phyloP scores from a whole-genome alignment of 2,113 vertebrate species.

The Mungos mungo region DNA sequence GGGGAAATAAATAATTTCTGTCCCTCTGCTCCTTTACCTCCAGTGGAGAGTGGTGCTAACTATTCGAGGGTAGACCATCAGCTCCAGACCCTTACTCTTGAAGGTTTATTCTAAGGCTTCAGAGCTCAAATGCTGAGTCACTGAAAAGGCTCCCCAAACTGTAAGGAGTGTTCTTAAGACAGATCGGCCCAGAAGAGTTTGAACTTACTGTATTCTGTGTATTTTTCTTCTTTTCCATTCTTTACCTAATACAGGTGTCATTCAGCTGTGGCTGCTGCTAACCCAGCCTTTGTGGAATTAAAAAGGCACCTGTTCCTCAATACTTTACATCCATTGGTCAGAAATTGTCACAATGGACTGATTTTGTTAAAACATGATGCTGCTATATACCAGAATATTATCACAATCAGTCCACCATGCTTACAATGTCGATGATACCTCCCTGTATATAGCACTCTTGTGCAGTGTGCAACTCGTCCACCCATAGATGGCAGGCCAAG shows the following conservation, averaged over 20 bases:
- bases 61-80: not conserved
- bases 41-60: not conserved
- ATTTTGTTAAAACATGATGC: not conserved
- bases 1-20: not conserved
- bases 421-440: not conserved
- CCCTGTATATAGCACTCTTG: not conserved
- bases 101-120: not conserved
- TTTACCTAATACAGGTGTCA: not conserved
- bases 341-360: not conserved
- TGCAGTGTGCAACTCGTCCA: not conserved
- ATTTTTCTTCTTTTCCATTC: constrained; percentile 15
- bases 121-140: not conserved
- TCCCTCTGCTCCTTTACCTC: not conserved
- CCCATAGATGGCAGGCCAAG: not conserved
- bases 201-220: not conserved
- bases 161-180: not conserved
- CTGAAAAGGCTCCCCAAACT: not conserved
- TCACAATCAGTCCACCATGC: not conserved
- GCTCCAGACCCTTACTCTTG: not conserved
- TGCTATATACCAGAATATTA: not conserved
- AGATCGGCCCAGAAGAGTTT: not conserved
- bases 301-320: not conserved
- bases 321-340: not conserved
- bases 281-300: not conserved
- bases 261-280: not conserved